Percentiles rank a stretch among this genome's conserved stretches.
Conservation (phyloP, 2,797 vertebrate species). For the Smutsia gigantea region DNA sequence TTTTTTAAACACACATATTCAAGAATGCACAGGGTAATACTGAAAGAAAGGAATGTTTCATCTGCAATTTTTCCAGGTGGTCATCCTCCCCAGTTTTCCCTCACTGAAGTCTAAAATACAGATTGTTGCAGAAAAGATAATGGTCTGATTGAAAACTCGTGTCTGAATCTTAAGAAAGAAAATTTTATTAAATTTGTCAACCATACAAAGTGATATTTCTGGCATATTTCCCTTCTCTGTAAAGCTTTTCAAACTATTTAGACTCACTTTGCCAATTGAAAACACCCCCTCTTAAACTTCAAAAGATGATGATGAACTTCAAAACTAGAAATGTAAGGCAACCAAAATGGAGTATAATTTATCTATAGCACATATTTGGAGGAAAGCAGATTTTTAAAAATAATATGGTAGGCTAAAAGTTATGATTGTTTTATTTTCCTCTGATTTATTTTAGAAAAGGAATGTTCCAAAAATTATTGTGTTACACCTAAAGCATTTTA, state of each 20-base stretch:
- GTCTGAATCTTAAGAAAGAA: background rate
- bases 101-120: constrained; percentile 56
- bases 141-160: background rate
- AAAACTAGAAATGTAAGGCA: background rate
- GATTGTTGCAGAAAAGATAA: background rate
- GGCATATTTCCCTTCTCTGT: background rate
- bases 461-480: background rate
- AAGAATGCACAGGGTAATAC: background rate
- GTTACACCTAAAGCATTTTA: background rate
- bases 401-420: background rate
- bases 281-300: background rate
- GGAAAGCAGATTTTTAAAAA: background rate
- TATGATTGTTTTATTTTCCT: background rate
- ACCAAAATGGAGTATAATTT: background rate
- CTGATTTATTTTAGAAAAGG: background rate
- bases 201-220: background rate
- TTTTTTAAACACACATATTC: background rate
- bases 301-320: background rate
- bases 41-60: constrained; percentile 1
- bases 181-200: background rate
- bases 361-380: background rate
- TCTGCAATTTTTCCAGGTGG: constrained; percentile 39
- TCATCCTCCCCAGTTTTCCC: background rate
- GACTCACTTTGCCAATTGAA: background rate
- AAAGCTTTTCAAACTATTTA: constrained; percentile 7